These are phyloP conservation scores for Synanthedon vespiformis DNA, from an alignment of 2,888 invertebrate species.

Conservation along the genomic window DNA sequence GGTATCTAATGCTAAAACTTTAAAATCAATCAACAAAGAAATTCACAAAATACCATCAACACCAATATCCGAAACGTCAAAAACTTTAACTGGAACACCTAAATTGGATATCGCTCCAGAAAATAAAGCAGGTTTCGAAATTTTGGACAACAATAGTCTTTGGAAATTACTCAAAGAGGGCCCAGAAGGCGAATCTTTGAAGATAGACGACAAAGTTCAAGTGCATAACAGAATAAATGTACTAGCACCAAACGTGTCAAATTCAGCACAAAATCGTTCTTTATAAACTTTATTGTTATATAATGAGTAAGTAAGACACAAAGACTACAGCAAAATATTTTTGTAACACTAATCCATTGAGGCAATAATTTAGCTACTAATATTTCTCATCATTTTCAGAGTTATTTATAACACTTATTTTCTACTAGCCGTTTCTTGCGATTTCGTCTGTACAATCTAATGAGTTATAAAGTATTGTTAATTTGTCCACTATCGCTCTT, in stretches of 20 bases:
- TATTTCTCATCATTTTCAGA: no score
- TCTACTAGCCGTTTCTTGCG: no score
- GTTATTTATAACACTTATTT: no score
- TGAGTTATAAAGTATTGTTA: no score
- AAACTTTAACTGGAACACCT: constrained; percentile 30
- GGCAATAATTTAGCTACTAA: no score
- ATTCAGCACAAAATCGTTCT: constrained; percentile 41
- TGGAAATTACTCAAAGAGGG: constrained; percentile 74
- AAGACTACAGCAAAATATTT: constrained; percentile 63
- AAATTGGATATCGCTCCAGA: constrained; percentile 56
- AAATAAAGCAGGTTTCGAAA: constrained; percentile 66
- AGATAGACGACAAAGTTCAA: constrained; percentile 49
- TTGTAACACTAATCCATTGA: constrained; percentile 39
- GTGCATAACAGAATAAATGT: constrained; percentile 40
- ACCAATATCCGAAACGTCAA: constrained; percentile 63
- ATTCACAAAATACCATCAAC: constrained; percentile 59
- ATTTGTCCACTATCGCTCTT: no score
- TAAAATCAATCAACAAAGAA: constrained; percentile 65
- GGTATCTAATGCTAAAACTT: constrained; percentile 32
- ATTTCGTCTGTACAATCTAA: no score
- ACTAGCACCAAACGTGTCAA: constrained; percentile 36
- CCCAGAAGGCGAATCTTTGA: constrained; percentile 34
- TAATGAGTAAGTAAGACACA: constrained; percentile 59
- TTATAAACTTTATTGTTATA: constrained; percentile 61
- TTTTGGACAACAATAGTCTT: constrained; percentile 70